These are phyloP conservation scores for Lycodopsis pacificus DNA, from an alignment of 2,797 vertebrate species.

Conservation along the genomic window DNA sequence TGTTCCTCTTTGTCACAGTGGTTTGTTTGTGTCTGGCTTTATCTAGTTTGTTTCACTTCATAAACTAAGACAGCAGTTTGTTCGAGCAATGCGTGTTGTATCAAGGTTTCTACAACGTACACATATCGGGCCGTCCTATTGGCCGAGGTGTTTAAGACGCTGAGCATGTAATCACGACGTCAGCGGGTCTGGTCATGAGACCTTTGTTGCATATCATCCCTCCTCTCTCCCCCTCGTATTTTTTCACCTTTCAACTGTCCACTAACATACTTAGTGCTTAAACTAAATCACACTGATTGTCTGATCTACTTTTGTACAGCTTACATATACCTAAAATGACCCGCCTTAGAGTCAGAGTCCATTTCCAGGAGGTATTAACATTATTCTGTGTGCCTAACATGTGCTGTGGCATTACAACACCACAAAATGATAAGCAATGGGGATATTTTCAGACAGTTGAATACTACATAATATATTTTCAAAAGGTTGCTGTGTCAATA, in stretches of 20 bases:
- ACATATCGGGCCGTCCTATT: neutral
- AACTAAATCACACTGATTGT: neutral
- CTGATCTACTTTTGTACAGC: neutral
- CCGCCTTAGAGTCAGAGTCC: neutral
- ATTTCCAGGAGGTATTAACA: neutral
- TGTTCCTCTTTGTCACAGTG: slow-evolving; percentile 46
- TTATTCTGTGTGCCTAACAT: neutral
- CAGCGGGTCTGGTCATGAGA: neutral
- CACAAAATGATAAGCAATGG: neutral
- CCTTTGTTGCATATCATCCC: neutral
- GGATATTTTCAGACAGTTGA: neutral
- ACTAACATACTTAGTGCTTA: neutral
- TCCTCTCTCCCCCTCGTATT: neutral
- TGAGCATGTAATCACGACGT: neutral
- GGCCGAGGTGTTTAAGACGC: neutral
- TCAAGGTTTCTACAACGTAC: too few relatives aligned
- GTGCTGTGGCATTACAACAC: neutral
- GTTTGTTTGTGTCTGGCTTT: slow-evolving; percentile 8
- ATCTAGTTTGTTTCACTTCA: neutral
- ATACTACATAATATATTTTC: neutral
- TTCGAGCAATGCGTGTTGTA: neutral
- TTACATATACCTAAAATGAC: neutral
- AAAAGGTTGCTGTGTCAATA: neutral
- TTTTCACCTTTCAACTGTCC: neutral
- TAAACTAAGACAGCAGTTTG: neutral